Base-by-base conservation (phyloP, 2,113 vertebrate species). In the Cyanocitta stelleri region DNA sequence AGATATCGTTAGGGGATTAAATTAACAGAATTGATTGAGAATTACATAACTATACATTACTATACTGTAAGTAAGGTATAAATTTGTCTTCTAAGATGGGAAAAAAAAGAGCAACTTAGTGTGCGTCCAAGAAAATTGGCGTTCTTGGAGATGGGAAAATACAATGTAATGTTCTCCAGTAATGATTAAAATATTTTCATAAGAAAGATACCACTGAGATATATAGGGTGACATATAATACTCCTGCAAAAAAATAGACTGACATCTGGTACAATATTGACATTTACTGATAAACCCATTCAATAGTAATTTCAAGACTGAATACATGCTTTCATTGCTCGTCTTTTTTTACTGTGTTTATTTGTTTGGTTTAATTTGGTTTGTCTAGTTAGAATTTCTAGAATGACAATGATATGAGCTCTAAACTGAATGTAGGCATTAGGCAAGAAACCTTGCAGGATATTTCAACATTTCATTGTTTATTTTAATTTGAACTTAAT, bases 401-500 rank as follows among this genome's bases (percentile, higher is more conserved):
- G 72, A 93, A 90, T 74, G 59, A 37, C 67, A 77, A 23, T 23
- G 46, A 77, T 71, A 49, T 71, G 32, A 90, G 21, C 35, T 63
- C 72, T 84, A 84, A 90, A 84, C 21, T 43, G 27, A 93, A 92
- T 59, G 20, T 27, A 77, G 54, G 18, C 68, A 89, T 86, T 84
- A 66, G 33, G 35, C 72, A 92, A 84, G 92, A 93, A 88, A 66
- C 37, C 48, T 74, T 78, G 39, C 26, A 74, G 37, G 30, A 51
- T 87, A 81, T 93, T 95, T 92, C 66, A 87, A 67, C 52, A 91
- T 87, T 37, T 56, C 32, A 75, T 75, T 93, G 85, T 93, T 97
- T 91, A 85, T 94, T 97, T 94, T 90, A 93, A 94, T 85, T 91
- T 91, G 54, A 82, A 82, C 81, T 79, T 85, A 94, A 94, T 96